Base-by-base conservation (phyloP, 2,888 invertebrate genomes). In the Thumatha senex region DNA sequence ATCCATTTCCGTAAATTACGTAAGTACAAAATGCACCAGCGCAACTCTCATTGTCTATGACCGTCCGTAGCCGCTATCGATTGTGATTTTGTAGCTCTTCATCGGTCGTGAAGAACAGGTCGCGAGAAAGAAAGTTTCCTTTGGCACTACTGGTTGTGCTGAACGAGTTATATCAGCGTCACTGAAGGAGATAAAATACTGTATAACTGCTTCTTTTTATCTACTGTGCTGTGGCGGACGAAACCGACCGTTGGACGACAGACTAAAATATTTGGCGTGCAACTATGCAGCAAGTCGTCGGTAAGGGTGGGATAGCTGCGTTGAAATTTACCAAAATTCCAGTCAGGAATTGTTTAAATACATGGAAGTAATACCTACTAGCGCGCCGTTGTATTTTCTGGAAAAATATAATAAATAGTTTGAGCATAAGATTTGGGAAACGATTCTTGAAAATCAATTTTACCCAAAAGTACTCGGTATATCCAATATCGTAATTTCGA, bases 251-350 rank as follows among this genome's bases (percentile, higher is more conserved):
- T 45, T 44, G 58, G 53, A 53, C 50, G 47, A 45, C 48, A 54
- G 60, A 55, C 52, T 59, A 53, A 70, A 72, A 61, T 71, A 72
- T 70, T 76, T 63, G 61, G 61, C 63, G 67, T 67, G 51, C 66
- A 76, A 74, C 74, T 75, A 72, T 73, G 73, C 59, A 54, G 67
- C 67, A 68, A 74, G 68, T 70, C 57, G 50, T 43, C 60, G 50
- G 57, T 38, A 52, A 66, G 64, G 61, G 66, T 66, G 64, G 45
- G 58, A 62, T 66, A 60, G 64, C 64, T 54, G 49, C 56, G 53
- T 50, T 52, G 53, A 63, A 65, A 59, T 70, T 68, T 62, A 42
- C 51, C 47, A 54, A 62, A n/a, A 68, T 72, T 67, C 60, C 64
- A 54, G 46, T 57, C 57, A 47, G 46, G 62, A 63, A 66, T 68